A percentile compares a stretch with the other conserved stretches of the same genome.
phyloP scores from a whole-genome alignment of 2,888 invertebrate genomes.

The Lingula anatina region DNA sequence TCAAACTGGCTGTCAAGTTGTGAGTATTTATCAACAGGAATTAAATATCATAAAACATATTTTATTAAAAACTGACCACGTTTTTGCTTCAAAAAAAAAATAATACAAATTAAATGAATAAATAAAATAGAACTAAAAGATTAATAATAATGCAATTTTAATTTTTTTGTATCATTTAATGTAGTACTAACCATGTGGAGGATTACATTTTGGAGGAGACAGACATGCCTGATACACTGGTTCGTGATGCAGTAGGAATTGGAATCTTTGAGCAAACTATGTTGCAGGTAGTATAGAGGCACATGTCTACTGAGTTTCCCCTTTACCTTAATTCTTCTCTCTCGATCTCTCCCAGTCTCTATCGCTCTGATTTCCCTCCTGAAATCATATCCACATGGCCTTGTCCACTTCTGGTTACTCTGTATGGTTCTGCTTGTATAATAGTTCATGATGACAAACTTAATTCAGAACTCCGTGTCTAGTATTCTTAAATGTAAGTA shows the following conservation, averaged over 20 bases:
- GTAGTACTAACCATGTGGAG: constrained; percentile 23
- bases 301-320: too few relatives aligned
- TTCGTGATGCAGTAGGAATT: constrained; percentile 27
- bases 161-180: constrained; percentile 4
- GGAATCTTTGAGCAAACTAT: constrained; percentile 33
- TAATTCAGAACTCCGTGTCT: too few relatives aligned
- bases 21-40: constrained; percentile 19
- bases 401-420: too few relatives aligned
- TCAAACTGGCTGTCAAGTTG: constrained; percentile 42
- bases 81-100: too few relatives aligned
- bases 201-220: constrained; percentile 37
- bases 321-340: too few relatives aligned
- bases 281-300: constrained; percentile 30
- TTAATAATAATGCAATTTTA: neutral
- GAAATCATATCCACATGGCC: too few relatives aligned
- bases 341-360: too few relatives aligned
- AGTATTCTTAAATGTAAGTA: too few relatives aligned
- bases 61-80: too few relatives aligned
- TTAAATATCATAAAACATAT: neutral
- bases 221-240: constrained; percentile 38
- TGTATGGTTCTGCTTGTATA: too few relatives aligned
- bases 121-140: neutral
- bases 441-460: too few relatives aligned
- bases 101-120: neutral
- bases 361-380: too few relatives aligned